A percentile compares a stretch with the other conserved stretches of the same genome.
phyloP scores from a whole-genome alignment of 1,140 invertebrate genomes.

The Orchesella cincta region DNA sequence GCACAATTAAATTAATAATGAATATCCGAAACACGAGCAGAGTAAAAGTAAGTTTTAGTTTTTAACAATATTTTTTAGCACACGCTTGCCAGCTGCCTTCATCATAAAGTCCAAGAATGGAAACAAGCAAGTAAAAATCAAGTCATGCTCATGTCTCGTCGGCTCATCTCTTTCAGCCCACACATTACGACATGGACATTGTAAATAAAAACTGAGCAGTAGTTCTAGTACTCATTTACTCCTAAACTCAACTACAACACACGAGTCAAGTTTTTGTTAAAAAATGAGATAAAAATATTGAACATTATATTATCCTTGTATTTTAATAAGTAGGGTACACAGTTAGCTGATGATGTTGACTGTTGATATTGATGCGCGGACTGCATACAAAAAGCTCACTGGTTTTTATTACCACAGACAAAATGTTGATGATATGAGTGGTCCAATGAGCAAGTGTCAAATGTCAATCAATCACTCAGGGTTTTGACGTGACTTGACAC shows the following conservation, averaged over 20 bases:
- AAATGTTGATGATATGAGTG: neutral
- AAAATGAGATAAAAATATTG: too few species aligned
- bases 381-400: neutral
- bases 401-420: neutral
- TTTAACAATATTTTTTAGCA: neutral
- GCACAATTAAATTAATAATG: constrained; percentile 2
- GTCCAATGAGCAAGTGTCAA: constrained; percentile 33
- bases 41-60: neutral
- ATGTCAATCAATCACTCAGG: constrained; percentile 41
- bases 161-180: too few species aligned
- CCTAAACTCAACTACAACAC: neutral
- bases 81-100: constrained; percentile 19
- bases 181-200: too few species aligned
- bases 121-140: constrained; percentile 10
- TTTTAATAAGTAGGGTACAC: neutral
- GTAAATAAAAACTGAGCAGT: too few species aligned
- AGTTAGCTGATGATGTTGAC: neutral
- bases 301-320: neutral
- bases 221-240: neutral
- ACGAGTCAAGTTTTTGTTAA: too few species aligned
- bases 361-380: neutral
- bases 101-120: neutral
- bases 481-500: constrained; percentile 24
- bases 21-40: constrained; percentile 3
- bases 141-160: neutral